phyloP scores from a whole-genome alignment of 2,113 vertebrate species.

The Aleadryas rufinucha region DNA sequence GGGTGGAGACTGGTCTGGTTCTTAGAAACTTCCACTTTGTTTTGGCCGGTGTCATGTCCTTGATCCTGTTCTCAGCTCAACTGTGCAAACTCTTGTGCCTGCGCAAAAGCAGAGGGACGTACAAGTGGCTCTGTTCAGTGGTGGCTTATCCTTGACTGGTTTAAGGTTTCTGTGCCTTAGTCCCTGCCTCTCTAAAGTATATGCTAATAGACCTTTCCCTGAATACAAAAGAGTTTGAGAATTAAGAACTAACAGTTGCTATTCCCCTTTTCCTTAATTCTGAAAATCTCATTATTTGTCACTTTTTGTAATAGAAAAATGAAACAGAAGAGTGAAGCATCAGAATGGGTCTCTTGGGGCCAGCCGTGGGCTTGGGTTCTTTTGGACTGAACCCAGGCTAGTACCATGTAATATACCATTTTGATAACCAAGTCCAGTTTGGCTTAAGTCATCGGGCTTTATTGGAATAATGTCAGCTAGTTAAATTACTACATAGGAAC shows the following conservation, averaged over 20 bases:
- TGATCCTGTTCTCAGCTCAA: background rate
- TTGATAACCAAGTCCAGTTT: background rate
- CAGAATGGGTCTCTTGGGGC: background rate
- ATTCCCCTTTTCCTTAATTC: background rate
- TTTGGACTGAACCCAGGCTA: background rate
- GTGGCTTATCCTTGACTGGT: background rate
- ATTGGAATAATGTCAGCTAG: background rate
- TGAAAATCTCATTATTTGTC: background rate
- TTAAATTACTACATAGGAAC: background rate
- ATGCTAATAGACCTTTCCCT: background rate
- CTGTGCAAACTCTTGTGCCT: background rate
- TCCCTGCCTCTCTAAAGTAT: background rate
- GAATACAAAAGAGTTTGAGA: background rate
- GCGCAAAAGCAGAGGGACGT: background rate
- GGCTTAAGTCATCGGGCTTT: background rate
- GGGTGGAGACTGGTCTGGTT: background rate
- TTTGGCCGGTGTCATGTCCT: background rate
- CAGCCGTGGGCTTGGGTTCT: background rate
- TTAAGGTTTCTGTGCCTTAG: background rate
- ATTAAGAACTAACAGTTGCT: background rate
- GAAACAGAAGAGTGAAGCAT: background rate
- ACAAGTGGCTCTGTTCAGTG: background rate
- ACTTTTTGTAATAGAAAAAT: background rate
- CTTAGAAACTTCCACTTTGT: background rate
- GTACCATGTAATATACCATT: background rate